Percentiles rank a stretch among this genome's conserved stretches.
Conservation (phyloP, 2,888 invertebrate genomes). For the Odontothrips loti region DNA sequence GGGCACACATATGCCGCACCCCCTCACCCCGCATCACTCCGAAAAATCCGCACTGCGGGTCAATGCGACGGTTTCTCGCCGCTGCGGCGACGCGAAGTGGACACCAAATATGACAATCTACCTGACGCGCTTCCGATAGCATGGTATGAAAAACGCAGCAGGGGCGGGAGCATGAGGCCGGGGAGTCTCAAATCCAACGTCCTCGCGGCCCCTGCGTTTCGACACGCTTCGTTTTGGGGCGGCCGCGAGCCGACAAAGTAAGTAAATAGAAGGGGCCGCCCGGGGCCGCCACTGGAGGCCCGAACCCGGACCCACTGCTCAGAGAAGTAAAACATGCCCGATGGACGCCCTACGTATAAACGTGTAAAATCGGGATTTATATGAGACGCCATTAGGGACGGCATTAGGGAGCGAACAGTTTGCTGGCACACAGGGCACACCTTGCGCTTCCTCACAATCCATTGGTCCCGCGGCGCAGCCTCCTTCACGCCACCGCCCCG, state of each 20-base stretch:
- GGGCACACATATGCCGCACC: too few species aligned
- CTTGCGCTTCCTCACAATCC: neutral
- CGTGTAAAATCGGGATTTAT: conserved; percentile 1
- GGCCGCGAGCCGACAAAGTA: neutral
- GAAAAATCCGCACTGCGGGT: too few species aligned
- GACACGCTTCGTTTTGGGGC: neutral
- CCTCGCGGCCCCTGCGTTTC: neutral
- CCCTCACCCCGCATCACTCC: too few species aligned
- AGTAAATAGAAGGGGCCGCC: neutral
- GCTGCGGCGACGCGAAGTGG: too few species aligned
- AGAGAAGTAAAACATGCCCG: neutral
- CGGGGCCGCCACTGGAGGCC: neutral
- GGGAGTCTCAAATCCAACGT: too few species aligned
- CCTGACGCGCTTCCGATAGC: too few species aligned
- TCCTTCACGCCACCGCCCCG: neutral
- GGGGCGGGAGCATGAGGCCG: too few species aligned
- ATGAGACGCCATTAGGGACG: neutral
- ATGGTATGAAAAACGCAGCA: too few species aligned
- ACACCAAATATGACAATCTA: too few species aligned
- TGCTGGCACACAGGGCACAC: too few species aligned
- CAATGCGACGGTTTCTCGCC: too few species aligned
- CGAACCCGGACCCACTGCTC: neutral
- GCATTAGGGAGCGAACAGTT: too few species aligned
- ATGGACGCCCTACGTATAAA: neutral
- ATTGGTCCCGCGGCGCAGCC: neutral